These are phyloP conservation scores for Trogon melanurus DNA, from an alignment of 2,113 vertebrate species.

Conservation along the genomic window DNA sequence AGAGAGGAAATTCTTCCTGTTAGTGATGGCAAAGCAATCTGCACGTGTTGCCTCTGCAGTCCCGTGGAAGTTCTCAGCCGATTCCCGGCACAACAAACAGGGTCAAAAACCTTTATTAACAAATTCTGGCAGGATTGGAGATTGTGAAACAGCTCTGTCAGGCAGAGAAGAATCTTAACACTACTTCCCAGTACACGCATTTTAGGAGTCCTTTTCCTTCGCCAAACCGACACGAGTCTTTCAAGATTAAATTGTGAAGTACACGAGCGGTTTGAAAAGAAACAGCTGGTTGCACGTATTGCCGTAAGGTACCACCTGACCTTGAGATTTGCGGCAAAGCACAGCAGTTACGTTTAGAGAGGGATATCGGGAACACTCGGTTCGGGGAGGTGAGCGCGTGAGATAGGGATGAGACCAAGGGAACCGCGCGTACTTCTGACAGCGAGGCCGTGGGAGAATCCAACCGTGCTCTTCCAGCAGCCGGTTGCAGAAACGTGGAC, in stretches of 20 bases:
- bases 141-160: not conserved
- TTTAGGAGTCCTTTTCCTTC: not conserved
- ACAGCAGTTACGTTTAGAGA: not conserved
- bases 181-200: not conserved
- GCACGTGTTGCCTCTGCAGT: not conserved
- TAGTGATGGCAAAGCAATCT: not conserved
- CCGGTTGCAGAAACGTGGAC: rapidly evolving
- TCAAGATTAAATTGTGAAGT: not conserved
- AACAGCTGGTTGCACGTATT: not conserved
- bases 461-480: not conserved
- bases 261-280: not conserved
- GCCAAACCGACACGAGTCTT: not conserved
- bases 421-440: rapidly evolving
- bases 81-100: not conserved
- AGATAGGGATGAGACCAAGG: rapidly evolving
- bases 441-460: not conserved
- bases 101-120: not conserved
- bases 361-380: rapidly evolving
- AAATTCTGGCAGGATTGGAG: not conserved
- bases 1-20: not conserved
- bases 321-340: not conserved
- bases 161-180: not conserved
- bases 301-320: not conserved
- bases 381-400: rapidly evolving
- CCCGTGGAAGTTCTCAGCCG: not conserved